These are phyloP conservation scores for Thyatira batis DNA, from an alignment of 2,888 invertebrate species.

Conservation along the genomic window DNA sequence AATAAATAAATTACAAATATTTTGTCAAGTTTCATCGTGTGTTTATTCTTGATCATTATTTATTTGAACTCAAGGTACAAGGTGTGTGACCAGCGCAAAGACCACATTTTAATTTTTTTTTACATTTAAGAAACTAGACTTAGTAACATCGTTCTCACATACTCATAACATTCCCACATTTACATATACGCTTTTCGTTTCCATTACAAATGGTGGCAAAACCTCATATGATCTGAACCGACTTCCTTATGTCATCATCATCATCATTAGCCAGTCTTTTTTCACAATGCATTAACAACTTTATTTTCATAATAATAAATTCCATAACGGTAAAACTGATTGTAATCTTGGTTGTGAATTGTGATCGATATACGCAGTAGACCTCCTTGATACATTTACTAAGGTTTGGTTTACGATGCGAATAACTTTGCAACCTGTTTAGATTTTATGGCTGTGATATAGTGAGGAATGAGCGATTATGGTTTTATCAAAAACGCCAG, in stretches of 20 bases:
- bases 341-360: neutral
- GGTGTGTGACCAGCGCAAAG: too few relatives aligned
- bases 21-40: too few relatives aligned
- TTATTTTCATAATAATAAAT: neutral
- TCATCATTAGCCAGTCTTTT: constrained; percentile 1
- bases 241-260: constrained; percentile 5
- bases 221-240: neutral
- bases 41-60: too few relatives aligned
- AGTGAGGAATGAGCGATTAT: neutral
- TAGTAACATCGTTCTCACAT: neutral
- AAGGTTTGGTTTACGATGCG: constrained; percentile 21
- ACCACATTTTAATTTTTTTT: too few relatives aligned
- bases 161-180: constrained; percentile 3
- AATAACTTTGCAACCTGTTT: neutral
- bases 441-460: neutral
- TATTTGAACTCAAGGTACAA: too few relatives aligned
- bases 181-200: neutral
- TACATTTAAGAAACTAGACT: too few relatives aligned
- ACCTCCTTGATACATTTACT: constrained; percentile 48
- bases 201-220: neutral
- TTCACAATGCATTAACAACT: neutral
- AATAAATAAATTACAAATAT: too few relatives aligned
- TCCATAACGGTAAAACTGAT: neutral
- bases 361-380: constrained; percentile 12
- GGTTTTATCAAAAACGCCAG: too few relatives aligned